Evolutionary conservation across 2,888 invertebrate species (phyloP).

Genomic region (Coremacera marginata): DNA sequence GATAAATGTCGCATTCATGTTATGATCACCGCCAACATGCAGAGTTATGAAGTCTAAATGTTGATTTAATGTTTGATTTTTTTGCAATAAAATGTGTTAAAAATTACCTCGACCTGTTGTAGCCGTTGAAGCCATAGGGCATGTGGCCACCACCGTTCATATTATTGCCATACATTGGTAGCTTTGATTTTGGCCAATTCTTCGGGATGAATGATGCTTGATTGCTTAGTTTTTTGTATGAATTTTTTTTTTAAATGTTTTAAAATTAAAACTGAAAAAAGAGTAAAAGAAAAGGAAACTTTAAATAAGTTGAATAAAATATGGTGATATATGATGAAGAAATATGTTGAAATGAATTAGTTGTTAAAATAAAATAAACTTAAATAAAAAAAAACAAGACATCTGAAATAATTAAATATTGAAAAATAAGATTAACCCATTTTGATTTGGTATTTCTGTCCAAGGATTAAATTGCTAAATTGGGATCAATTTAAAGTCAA

Average conservation of each 20-base stretch:
- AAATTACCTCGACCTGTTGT: conserved; percentile 59
- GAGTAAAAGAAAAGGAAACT: conserved; percentile 41
- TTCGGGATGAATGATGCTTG: conserved; percentile 23
- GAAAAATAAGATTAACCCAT: too few species aligned
- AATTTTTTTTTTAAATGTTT: conserved; percentile 16
- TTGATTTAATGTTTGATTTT: not conserved
- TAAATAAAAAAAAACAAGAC: not conserved
- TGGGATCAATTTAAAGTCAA: too few species aligned
- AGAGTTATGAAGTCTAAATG: not conserved
- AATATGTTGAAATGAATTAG: not conserved
- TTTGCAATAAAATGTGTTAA: conserved; percentile 1
- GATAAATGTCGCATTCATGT: too few species aligned
- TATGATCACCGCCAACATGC: too few species aligned
- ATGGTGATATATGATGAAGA: not conserved
- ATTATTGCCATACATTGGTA: conserved; percentile 57
- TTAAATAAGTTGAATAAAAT: conserved; percentile 29
- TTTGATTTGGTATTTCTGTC: too few species aligned
- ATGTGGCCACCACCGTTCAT: conserved; percentile 56
- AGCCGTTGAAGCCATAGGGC: conserved; percentile 59
- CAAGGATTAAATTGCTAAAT: too few species aligned
- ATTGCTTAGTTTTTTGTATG: conserved; percentile 3
- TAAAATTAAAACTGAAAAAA: conserved; percentile 45
- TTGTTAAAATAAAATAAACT: not conserved
- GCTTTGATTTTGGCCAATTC: conserved; percentile 32
- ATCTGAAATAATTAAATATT: too few species aligned